phyloP scores from a whole-genome alignment of 92 coral and sea anemone genomes.

The Ricordea florida region DNA sequence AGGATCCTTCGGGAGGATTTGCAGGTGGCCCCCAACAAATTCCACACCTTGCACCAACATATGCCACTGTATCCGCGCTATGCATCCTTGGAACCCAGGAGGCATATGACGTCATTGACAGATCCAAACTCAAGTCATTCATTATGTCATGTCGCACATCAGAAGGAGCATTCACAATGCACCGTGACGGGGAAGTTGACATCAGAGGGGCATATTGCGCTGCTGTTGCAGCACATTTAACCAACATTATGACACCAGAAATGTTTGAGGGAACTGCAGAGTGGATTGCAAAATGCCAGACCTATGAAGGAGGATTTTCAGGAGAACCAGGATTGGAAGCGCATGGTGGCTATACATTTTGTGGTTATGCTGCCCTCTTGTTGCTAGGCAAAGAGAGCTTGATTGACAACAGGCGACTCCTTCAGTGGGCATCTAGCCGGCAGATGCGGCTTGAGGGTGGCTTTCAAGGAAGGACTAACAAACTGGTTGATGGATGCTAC shows the following conservation, averaged over 20 bases:
- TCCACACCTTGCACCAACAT: conserved; percentile 97
- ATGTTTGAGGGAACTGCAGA: conserved; percentile 93
- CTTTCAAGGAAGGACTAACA: conserved; percentile 97
- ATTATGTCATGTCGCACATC: conserved; percentile 73
- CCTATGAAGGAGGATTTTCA: conserved; percentile 97
- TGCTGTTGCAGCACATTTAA: conserved; percentile 82
- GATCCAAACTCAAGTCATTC: conserved; percentile 76
- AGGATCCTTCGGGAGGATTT: conserved; percentile 91
- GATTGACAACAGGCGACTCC: conserved; percentile 71
- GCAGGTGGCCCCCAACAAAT: conserved; percentile 96
- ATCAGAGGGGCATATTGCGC: conserved; percentile 98
- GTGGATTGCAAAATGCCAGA: conserved; percentile 93
- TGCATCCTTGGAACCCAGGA: conserved; percentile 90
- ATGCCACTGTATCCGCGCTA: conserved; percentile 93
- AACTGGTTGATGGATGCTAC: conserved; percentile 98
- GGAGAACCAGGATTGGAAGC: conserved; percentile 99
- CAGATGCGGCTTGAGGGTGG: conserved; percentile 98
- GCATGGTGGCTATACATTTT: conserved; percentile 97
- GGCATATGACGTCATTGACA: conserved; percentile 83
- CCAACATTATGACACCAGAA: conserved; percentile 78
- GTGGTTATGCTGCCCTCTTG: conserved; percentile 92
- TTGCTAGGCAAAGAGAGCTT: conserved; percentile 76
- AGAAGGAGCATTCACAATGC: conserved; percentile 92
- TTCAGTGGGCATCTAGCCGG: conserved; percentile 83
- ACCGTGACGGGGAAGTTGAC: conserved; percentile 97